Conservation (phyloP, 2,797 vertebrate species). For the Sebastes variabilis region DNA sequence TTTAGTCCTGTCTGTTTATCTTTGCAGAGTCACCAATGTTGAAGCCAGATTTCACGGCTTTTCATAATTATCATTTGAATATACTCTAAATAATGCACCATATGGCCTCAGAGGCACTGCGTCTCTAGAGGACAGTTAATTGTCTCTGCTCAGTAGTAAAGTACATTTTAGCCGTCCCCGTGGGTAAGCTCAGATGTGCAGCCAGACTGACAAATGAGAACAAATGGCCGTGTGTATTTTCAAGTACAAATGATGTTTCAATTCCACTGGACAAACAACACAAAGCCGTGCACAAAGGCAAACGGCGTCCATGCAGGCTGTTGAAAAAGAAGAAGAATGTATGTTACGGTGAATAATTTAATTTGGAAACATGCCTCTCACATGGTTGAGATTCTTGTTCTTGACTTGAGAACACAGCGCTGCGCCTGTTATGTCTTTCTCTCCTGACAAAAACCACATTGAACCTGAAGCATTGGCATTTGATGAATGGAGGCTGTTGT, state of each 20-base stretch:
- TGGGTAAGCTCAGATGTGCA: conserved; percentile 30
- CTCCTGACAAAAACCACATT: conserved; percentile 33
- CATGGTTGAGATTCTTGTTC: background rate
- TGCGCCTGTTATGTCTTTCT: conserved; percentile 20
- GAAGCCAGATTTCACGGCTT: conserved; percentile 37
- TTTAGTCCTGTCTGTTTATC: background rate
- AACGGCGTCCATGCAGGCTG: background rate
- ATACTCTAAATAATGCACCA: conserved; percentile 60
- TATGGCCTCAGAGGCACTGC: conserved; percentile 27
- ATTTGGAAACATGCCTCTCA: background rate
- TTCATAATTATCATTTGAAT: conserved; percentile 52
- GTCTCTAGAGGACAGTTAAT: conserved; percentile 52
- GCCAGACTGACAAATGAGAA: conserved; percentile 45
- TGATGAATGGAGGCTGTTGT: conserved; percentile 50
- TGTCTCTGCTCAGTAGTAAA: conserved; percentile 13
- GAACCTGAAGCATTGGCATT: conserved; percentile 45
- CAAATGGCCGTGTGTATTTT: conserved; percentile 29
- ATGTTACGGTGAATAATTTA: background rate
- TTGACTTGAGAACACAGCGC: background rate
- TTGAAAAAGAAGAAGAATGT: background rate
- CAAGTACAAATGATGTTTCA: conserved; percentile 16
- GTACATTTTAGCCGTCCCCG: conserved; percentile 5
- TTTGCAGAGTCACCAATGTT: conserved; percentile 44
- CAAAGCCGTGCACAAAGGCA: background rate
- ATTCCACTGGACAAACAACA: background rate